Evolutionary conservation across 1,140 invertebrate genomes (phyloP).

Genomic region (Coelopa frigida): DNA sequence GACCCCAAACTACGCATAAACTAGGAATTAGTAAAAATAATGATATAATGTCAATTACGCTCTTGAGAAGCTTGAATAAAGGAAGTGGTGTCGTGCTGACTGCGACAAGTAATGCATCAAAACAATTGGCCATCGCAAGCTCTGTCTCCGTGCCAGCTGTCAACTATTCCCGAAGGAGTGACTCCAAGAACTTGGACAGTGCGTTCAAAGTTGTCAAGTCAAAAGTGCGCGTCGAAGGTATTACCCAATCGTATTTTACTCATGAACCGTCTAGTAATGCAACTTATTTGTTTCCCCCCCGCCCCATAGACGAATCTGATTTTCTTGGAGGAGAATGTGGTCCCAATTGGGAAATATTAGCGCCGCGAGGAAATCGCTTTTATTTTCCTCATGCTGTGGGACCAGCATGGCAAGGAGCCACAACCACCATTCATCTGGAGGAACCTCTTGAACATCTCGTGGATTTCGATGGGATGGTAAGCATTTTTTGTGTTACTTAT

Average conservation of each 20-base stretch:
- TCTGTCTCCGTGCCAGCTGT: slow-evolving; percentile 2
- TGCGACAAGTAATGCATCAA: slow-evolving; percentile 5
- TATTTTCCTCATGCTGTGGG: slow-evolving; percentile 63
- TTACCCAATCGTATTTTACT: neutral
- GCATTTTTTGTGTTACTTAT: neutral
- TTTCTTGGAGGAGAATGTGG: slow-evolving; percentile 27
- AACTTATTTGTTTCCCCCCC: neutral
- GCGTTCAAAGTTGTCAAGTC: slow-evolving; percentile 35
- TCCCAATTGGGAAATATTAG: slow-evolving; percentile 56
- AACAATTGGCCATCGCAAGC: slow-evolving; percentile 1
- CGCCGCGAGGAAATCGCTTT: slow-evolving; percentile 57
- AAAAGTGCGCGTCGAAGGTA: slow-evolving; percentile 26
- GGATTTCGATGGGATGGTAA: slow-evolving; percentile 22
- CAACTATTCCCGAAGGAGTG: slow-evolving; percentile 33
- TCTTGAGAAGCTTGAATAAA: slow-evolving; percentile 10
- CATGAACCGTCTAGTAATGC: too few species aligned
- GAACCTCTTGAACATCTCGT: slow-evolving; percentile 39
- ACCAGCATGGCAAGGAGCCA: slow-evolving; percentile 52
- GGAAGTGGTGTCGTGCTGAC: slow-evolving; percentile 1
- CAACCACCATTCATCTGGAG: slow-evolving; percentile 46
- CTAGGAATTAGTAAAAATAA: neutral
- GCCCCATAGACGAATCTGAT: slow-evolving; percentile 19
- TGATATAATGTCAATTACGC: slow-evolving; percentile 12
- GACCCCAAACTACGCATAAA: too few species aligned
- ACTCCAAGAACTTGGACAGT: slow-evolving; percentile 25